Conservation (phyloP, 2,797 vertebrate species). For the Anguilla obscura region DNA sequence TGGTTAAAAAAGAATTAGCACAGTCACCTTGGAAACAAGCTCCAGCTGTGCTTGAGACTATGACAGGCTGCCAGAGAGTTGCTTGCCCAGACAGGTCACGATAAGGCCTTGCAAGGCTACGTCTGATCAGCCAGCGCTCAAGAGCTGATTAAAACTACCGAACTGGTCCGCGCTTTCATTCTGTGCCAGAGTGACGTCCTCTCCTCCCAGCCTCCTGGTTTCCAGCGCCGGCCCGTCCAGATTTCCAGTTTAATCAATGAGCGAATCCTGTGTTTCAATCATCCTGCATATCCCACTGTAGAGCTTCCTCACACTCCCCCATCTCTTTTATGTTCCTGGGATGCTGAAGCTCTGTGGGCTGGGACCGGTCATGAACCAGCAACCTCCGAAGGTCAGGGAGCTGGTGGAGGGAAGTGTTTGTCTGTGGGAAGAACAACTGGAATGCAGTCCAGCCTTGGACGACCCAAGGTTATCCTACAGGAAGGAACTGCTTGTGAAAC, state of each 20-base stretch:
- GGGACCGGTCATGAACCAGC: neutral
- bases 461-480: neutral
- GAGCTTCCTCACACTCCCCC: neutral
- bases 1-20: neutral
- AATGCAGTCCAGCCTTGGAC: conserved; percentile 25
- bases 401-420: neutral
- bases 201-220: neutral
- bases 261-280: conserved; percentile 15
- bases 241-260: conserved; percentile 7
- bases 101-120: neutral
- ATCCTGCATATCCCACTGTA: neutral
- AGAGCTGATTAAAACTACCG: conserved; percentile 19
- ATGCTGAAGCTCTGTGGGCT: neutral
- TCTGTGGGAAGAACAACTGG: conserved; percentile 22
- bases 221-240: neutral
- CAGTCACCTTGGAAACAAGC: conserved; percentile 14
- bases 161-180: neutral
- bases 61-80: neutral
- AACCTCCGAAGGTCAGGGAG: conserved; percentile 16
- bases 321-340: conserved; percentile 14
- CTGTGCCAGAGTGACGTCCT: neutral
- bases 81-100: neutral
- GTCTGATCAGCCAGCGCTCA: neutral
- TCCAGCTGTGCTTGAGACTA: conserved; percentile 8
- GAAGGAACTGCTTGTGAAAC: conserved; percentile 6